These are phyloP conservation scores for Machimus rusticus DNA, from an alignment of 2,888 invertebrate species.

Conservation along the genomic window DNA sequence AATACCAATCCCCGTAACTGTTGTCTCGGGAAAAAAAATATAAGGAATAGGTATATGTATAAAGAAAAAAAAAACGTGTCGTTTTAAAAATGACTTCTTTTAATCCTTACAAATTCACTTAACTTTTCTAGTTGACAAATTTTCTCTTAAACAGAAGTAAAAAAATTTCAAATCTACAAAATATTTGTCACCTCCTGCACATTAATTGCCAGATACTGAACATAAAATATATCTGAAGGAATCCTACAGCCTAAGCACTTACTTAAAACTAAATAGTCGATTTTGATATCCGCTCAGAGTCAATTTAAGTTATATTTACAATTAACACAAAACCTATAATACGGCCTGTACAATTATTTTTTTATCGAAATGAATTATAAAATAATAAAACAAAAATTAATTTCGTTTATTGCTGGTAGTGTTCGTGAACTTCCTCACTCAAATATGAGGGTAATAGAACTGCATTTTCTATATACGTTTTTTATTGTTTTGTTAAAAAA, in stretches of 20 bases:
- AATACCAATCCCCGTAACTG: too few relatives aligned
- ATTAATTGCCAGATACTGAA: background rate
- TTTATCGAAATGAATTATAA: background rate
- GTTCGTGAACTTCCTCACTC: background rate
- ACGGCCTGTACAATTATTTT: background rate
- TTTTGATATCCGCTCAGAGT: background rate
- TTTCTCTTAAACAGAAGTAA: background rate
- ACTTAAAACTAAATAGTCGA: background rate
- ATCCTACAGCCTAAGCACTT: background rate
- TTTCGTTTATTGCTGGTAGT: background rate
- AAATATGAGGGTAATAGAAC: background rate
- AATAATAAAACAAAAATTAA: background rate
- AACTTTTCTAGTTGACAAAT: background rate
- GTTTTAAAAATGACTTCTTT: background rate
- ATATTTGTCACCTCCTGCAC: background rate
- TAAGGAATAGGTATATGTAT: too few relatives aligned
- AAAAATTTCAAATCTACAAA: background rate
- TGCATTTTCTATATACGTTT: background rate
- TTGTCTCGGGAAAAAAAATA: too few relatives aligned
- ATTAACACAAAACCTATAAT: background rate
- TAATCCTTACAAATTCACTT: background rate
- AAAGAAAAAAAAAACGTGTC: background rate
- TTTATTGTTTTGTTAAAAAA: background rate
- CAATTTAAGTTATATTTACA: background rate
- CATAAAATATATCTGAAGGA: background rate